Evolutionary conservation across 2,113 vertebrate genomes (phyloP), one percentile per base, ranked within the genome.

Genomic region (Tenrec ecaudatus): DNA sequence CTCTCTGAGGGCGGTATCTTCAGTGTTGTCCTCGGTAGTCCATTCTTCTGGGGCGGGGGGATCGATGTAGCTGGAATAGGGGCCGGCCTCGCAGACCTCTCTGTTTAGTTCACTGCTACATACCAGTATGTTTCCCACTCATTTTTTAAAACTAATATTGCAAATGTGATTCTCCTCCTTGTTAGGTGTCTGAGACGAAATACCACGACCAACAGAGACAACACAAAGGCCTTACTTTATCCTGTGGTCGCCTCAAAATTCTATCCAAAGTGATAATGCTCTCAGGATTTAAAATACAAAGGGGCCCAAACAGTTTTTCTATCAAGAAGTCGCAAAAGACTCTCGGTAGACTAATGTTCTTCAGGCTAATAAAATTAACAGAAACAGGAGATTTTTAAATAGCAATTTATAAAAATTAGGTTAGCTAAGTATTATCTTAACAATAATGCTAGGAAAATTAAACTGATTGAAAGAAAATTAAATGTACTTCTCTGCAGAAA

Each of bases 321-420:
- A 8, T 84, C 38, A 86, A 88, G 29, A 91, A 82, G 17, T 94
- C 31, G 85, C 36, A 60, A 84, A 76, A 82, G 25, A 87, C 76
- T 88, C 80, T 86, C 91, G 71, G 33, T 6, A 88, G 86, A 79
- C 25, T 69, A 90, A 92, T 90, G 23, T 71, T 90, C 82, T 78
- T 94, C 40, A n/a, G 43, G 40, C 29, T 86, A 92, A 93, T 90
- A 87, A 91, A 91, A 93, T 77, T n/a, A 86, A 82, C 38, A 15
- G 57, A 91, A 91, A 82, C 4, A 64, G 73, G 33, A 40, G 8
- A 29, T 36, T 89, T 87, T 86, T 19, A 88, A 78, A 80, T 29
- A 29, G 16, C 76, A 68, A 58, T 81, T 94, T 62, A 53, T 1
- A 76, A 80, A 77, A 90, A 85, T 53, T n/a, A 57, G 19, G 20